Evolutionary conservation across 2,797 vertebrate species (phyloP).

Genomic region (Anniella stebbinsi): DNA sequence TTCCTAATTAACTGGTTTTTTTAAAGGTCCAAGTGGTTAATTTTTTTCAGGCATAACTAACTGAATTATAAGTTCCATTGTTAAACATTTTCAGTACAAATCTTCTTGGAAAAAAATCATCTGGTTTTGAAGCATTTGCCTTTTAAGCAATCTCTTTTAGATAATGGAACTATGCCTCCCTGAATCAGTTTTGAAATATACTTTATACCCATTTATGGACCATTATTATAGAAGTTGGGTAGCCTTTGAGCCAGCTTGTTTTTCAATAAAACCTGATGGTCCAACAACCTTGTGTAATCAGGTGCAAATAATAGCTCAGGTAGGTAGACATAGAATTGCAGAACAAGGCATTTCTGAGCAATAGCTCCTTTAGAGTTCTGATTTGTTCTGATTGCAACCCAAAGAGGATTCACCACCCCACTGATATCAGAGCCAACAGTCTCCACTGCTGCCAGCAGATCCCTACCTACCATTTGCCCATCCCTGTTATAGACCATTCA

Average conservation of each 20-base stretch:
- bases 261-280: background rate
- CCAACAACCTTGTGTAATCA: background rate
- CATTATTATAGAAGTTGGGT: background rate
- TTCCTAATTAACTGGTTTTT: conserved; percentile 29
- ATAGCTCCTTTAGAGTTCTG: too few species aligned
- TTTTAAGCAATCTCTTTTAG: conserved; percentile 36
- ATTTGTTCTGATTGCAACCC: too few species aligned
- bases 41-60: background rate
- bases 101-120: background rate
- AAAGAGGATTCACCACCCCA: too few species aligned
- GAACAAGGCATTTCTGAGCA: background rate
- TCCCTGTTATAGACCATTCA: background rate
- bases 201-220: conserved; percentile 16
- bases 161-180: conserved; percentile 14
- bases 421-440: too few species aligned
- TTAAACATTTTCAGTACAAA: conserved; percentile 42
- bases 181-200: conserved; percentile 52
- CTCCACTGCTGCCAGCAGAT: background rate
- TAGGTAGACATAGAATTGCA: background rate
- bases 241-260: background rate
- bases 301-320: background rate
- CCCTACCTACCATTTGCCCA: background rate
- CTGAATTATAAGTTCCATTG: conserved; percentile 26
- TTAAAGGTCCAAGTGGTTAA: conserved; percentile 24
- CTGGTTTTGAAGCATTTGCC: conserved; percentile 13